These are phyloP conservation scores for Rhingia campestris DNA, from an alignment of 2,888 invertebrate species.

Conservation along the genomic window DNA sequence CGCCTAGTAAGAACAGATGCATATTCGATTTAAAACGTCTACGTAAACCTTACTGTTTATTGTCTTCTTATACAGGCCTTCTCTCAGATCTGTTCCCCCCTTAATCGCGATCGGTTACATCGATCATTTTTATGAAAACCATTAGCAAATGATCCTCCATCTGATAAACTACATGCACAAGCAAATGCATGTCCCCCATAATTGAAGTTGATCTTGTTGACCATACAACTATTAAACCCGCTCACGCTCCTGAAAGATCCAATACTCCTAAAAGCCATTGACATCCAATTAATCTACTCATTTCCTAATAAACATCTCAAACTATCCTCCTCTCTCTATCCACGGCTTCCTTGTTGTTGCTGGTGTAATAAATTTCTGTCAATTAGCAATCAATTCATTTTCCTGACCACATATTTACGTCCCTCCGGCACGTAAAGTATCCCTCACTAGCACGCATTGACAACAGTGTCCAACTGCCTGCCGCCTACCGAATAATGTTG, in stretches of 20 bases:
- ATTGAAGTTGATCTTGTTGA: too few species aligned
- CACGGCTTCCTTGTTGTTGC: constrained; percentile 3
- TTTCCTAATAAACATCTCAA: constrained; percentile 34
- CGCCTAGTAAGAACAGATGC: too few species aligned
- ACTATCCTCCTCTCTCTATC: neutral
- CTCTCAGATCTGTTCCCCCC: too few species aligned
- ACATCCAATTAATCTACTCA: constrained; percentile 6
- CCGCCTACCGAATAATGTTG: constrained; percentile 16
- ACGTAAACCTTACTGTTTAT: too few species aligned
- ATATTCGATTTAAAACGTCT: too few species aligned
- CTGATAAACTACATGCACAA: too few species aligned
- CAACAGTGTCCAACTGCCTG: neutral
- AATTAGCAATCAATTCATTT: constrained; percentile 34
- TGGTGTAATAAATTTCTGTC: constrained; percentile 41
- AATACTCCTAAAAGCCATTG: neutral
- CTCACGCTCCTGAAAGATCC: neutral
- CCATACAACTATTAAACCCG: too few species aligned
- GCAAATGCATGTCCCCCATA: too few species aligned
- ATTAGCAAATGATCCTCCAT: too few species aligned
- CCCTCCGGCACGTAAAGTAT: neutral
- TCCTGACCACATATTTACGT: constrained; percentile 29
- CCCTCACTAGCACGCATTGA: constrained; percentile 3
- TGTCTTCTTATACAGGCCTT: too few species aligned
- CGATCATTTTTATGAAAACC: too few species aligned
- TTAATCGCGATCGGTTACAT: too few species aligned